These are phyloP conservation scores for Altica lythri DNA, from an alignment of 2,888 invertebrate species.

Conservation along the genomic window DNA sequence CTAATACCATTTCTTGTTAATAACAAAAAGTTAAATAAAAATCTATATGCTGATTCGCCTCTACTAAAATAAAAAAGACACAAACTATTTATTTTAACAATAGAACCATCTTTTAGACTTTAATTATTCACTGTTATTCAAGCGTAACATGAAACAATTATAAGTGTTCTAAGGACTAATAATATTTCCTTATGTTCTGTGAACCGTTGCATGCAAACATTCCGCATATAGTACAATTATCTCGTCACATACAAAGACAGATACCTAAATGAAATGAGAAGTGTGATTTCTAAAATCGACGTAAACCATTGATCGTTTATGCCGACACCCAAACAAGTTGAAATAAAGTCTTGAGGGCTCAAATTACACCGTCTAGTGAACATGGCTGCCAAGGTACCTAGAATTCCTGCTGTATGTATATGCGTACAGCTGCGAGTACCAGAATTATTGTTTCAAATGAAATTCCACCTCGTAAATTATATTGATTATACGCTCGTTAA, in stretches of 20 bases:
- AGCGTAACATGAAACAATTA: neutral
- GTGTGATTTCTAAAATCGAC: slow-evolving; percentile 1
- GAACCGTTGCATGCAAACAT: slow-evolving; percentile 10
- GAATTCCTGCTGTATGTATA: slow-evolving; percentile 13
- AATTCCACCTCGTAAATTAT: too few relatives aligned
- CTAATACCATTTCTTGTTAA: too few relatives aligned
- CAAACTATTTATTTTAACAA: too few relatives aligned
- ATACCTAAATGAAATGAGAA: slow-evolving; percentile 7
- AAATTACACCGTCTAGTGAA: slow-evolving; percentile 46
- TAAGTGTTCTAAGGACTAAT: neutral
- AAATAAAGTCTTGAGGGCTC: slow-evolving; percentile 36
- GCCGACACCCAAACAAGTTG: slow-evolving; percentile 23
- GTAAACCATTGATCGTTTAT: slow-evolving; percentile 3
- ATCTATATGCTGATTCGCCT: too few relatives aligned
- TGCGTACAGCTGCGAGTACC: too few relatives aligned
- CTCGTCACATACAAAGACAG: neutral
- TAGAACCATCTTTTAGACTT: too few relatives aligned
- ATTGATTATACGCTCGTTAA: too few relatives aligned
- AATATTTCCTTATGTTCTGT: neutral
- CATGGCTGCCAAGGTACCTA: slow-evolving; percentile 47
- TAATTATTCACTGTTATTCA: neutral
- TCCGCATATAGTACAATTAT: slow-evolving; percentile 13
- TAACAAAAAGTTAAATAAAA: too few relatives aligned
- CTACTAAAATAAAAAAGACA: too few relatives aligned
- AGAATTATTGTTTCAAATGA: too few relatives aligned